Evolutionary conservation across 2,888 invertebrate species (phyloP), one percentile per base, ranked within the genome.

Genomic region (Agrochola litura): DNA sequence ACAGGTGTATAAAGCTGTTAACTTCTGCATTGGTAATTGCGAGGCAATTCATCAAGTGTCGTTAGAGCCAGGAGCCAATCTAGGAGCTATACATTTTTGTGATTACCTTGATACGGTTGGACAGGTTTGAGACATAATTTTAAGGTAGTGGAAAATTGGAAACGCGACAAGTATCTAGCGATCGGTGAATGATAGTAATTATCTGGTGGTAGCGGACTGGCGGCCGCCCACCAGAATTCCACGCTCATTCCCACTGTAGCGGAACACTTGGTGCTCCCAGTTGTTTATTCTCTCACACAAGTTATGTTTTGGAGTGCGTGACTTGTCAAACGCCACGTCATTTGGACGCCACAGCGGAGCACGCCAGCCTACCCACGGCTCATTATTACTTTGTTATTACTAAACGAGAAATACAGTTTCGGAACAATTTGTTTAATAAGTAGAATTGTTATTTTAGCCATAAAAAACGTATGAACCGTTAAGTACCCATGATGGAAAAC

Each of bases 291-390:
- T 93, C 92, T 91, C 93, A 93, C 91, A 91, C 87, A 88, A 89
- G 88, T 86, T 86, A 75, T 85, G 80, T 91, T 92, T 90, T 91
- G 85, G 86, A 93, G 93, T 93, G 93, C 93, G 93, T 94, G 93
- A 94, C 94, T 93, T 90, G 92, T 91, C 91, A 92, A 92, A 91
- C 86, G 88, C 91, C 92, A 92, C 93, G 92, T 91, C 91, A 91
- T 81, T 87, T 72, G 76, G 71, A 82, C 68, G 76, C 84, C 83
- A 82, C 73, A 78, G 46, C 60, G 73, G 73, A 79, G 73, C 89
- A 88, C 88, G 88, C 86, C 88, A 87, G 81, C 81, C 84, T 87
- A 89, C 86, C 88, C 88, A 86, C 86, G 84, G 89, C 76, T 87
- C 87, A 89, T 88, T 84, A 88, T 85, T 86, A 76, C 73, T 83